Evolutionary conservation across 2,888 invertebrate species (phyloP), one percentile per base, ranked within the genome.

Genomic region (Torymus aiolomorphi): DNA sequence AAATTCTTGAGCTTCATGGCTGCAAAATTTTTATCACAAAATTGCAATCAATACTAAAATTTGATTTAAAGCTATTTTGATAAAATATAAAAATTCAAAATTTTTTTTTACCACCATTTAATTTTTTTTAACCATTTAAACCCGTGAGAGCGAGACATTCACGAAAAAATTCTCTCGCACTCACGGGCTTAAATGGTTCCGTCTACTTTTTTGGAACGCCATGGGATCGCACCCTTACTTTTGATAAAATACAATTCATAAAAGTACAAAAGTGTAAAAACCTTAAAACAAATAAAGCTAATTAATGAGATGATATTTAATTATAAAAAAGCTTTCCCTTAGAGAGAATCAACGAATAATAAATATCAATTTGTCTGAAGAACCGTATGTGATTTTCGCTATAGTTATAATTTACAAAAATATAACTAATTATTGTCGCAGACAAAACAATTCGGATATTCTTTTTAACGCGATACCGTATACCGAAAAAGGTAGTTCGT

Each of bases 1-100:
- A 83, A 84, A 84, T 81, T 83, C 82, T 81, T 83, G 79, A 83
- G 84, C 80, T 83, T 82, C 84, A 84, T 85, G 86, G 86, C 83
- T 86, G 85, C 84, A 84, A 85, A 84, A 83, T 82, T 72, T 73
- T 54, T 16, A 78, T 70, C 65, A 31, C 31, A 31, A 67, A 76
- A 72, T 20, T n/a, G 31, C 14, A 51, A 62, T 63, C 14, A 66
- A 51, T 67, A 69, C 66, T 76, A 13, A 62, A 31, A 16, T 31
- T 69, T 72, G 57, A 67, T 76, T 61, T n/a, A 16, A 72, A 69
- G 67, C 66, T 76, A 20, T 76, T 57, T 72, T 66, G 67, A 80
- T 31, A 16, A 70, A 18, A 76, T 72, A 62, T 66, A 76, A 76
- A 71, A 76, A 20, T 57, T 57, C 8, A 14, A n/a, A 62, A 5